Evolutionary conservation across 2,888 invertebrate genomes (phyloP), one percentile per base, ranked within the genome.

Genomic region (Drosophila paracracens): DNA sequence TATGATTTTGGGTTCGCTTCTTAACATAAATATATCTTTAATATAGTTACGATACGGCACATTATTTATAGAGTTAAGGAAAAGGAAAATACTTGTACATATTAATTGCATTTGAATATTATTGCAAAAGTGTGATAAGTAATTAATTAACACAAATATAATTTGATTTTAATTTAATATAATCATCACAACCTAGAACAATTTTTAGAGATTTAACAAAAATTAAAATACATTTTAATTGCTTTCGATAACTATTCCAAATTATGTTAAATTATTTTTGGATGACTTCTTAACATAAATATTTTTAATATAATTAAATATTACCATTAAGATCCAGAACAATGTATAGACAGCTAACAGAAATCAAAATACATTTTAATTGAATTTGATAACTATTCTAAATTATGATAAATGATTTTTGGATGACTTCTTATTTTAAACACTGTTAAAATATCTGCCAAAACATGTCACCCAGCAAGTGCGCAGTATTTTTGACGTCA

Each of bases 401-500:
- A 43, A 43, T 21, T 21, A 43, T 21, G 43, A 43, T 21, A 5
- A 43, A 43, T 43, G 2, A 21, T 5, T 43, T 21, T 43, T 43
- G 21, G 10, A 21, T 21, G n/a, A 21, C 40, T 40, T 40, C 40
- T 40, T 40, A 11, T n/a, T 43, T 21, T 11, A 43, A 21, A 5
- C 1, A 43, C 11, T 43, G 11, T 43, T 11, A 0, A 43, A 5
- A 21, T 11, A 43, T 21, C 43, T 43, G 43, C 21, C 43, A 21
- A 40, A 52, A 57, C 43, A 61, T 58, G 36, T 56, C 35, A 43
- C 43, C 43, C n/a, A 40, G 72, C 58, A 57, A 40, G 57, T 68
- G 51, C 70, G 57, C 67, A 54, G 27, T 54, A 40, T 8, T 40
- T 53, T 36, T 29, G 52, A 74, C 70, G 67, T 79, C 76, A 68